A percentile compares a stretch with the other conserved stretches of the same genome.
Conservation (phyloP, 1,140 invertebrate genomes). For the Samia ricini region DNA sequence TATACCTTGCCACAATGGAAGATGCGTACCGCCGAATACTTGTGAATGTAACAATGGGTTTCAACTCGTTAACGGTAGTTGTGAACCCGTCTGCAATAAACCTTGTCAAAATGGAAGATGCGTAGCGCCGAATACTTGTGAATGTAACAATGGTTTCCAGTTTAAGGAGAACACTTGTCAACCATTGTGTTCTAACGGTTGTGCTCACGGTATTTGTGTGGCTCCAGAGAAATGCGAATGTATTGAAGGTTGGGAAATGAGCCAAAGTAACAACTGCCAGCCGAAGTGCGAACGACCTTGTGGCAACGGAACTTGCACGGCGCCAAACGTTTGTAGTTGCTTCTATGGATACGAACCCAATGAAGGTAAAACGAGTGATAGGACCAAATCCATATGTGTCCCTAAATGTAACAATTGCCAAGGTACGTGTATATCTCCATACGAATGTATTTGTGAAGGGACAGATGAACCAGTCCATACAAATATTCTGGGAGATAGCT, state of each 20-base stretch:
- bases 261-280: slow-evolving; percentile 11
- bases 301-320: slow-evolving; percentile 21
- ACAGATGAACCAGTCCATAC: neutral
- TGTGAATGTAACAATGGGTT: slow-evolving; percentile 51
- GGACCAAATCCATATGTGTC: slow-evolving; percentile 33
- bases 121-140: neutral
- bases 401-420: slow-evolving; percentile 16
- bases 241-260: slow-evolving; percentile 39
- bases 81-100: neutral
- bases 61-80: neutral
- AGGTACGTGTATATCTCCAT: neutral
- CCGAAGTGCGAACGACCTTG: slow-evolving; percentile 15
- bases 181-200: neutral
- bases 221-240: slow-evolving; percentile 65
- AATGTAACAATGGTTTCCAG: neutral
- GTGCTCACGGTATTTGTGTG: slow-evolving; percentile 19
- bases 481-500: neutral
- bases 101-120: neutral
- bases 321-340: slow-evolving; percentile 25
- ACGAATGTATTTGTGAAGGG: slow-evolving; percentile 36
- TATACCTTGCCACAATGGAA: slow-evolving; percentile 16
- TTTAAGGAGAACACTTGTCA: neutral
- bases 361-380: neutral
- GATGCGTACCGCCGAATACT: slow-evolving; percentile 37
- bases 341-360: slow-evolving; percentile 16